A percentile compares a stretch with the other conserved stretches of the same genome.
phyloP scores from a whole-genome alignment of 2,888 invertebrate genomes.

The Scaeva pyrastri region DNA sequence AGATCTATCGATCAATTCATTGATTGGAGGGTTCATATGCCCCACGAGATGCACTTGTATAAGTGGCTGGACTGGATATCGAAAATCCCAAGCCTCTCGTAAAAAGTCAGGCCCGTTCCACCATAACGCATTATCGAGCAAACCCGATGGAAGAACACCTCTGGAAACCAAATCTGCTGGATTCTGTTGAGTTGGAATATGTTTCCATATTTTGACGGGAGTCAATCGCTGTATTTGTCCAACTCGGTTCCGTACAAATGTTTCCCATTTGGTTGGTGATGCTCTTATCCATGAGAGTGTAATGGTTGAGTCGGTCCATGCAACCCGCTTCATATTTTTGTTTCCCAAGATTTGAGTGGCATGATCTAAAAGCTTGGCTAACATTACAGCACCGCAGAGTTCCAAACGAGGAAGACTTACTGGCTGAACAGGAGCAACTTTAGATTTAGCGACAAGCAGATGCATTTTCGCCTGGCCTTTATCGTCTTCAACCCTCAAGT shows the following conservation, averaged over 20 bases:
- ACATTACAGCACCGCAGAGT: background rate
- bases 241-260: slow-evolving; percentile 24
- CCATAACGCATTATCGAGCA: background rate
- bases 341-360: background rate
- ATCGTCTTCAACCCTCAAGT: too few relatives aligned
- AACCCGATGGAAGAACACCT: background rate
- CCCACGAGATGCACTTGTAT: background rate
- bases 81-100: background rate
- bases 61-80: background rate
- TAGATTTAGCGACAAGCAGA: too few relatives aligned
- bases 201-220: background rate
- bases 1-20: background rate
- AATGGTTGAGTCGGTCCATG: slow-evolving; percentile 21
- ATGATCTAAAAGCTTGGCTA: background rate
- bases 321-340: background rate
- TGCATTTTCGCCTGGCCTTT: too few relatives aligned
- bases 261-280: slow-evolving; percentile 7
- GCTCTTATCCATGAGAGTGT: slow-evolving; percentile 15
- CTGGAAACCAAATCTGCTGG: slow-evolving; percentile 28
- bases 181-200: background rate
- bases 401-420: background rate
- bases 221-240: slow-evolving; percentile 19
- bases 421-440: background rate
- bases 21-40: too few relatives aligned
- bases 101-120: slow-evolving; percentile 16